Evolutionary conservation across 2,888 invertebrate species (phyloP).

Genomic region (Xestia c-nigrum): DNA sequence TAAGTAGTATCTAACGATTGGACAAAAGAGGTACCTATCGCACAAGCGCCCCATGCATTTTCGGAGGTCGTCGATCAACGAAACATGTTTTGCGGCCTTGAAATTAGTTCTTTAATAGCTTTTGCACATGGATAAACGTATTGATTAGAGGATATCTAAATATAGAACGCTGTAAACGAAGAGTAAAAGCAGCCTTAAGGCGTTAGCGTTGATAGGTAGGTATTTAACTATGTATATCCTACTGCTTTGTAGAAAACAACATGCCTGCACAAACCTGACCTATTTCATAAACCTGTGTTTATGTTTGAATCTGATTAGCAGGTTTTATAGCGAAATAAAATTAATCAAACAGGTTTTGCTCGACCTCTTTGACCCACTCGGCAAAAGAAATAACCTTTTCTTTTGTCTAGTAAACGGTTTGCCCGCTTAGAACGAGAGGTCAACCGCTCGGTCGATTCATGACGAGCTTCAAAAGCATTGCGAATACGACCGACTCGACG

Average conservation of each 20-base stretch:
- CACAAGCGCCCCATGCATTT: conserved; percentile 11
- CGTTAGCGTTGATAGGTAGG: background rate
- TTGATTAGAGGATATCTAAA: conserved; percentile 20
- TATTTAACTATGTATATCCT: background rate
- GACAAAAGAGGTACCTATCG: background rate
- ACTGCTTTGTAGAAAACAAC: background rate
- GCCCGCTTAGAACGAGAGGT: conserved; percentile 26
- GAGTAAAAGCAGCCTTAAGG: background rate
- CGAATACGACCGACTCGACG: conserved; percentile 14
- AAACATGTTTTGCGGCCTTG: conserved; percentile 20
- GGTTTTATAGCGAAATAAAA: conserved; percentile 32
- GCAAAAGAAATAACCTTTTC: conserved; percentile 55
- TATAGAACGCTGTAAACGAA: background rate
- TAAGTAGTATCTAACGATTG: background rate
- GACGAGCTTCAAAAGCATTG: conserved; percentile 19
- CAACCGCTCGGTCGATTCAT: conserved; percentile 45
- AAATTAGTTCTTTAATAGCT: conserved; percentile 18
- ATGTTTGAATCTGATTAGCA: background rate
- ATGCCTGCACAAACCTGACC: conserved; percentile 10
- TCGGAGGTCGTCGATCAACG: conserved; percentile 21
- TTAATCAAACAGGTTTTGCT: conserved; percentile 30
- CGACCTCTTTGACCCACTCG: conserved; percentile 38
- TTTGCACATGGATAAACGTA: conserved; percentile 16
- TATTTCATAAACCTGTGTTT: conserved; percentile 14
- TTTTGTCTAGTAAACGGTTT: conserved; percentile 37